A percentile compares a stretch with the other conserved stretches of the same genome.
These are phyloP conservation scores for Psittacara wagleri DNA, from an alignment of 2,113 vertebrate species.

Conservation along the genomic window DNA sequence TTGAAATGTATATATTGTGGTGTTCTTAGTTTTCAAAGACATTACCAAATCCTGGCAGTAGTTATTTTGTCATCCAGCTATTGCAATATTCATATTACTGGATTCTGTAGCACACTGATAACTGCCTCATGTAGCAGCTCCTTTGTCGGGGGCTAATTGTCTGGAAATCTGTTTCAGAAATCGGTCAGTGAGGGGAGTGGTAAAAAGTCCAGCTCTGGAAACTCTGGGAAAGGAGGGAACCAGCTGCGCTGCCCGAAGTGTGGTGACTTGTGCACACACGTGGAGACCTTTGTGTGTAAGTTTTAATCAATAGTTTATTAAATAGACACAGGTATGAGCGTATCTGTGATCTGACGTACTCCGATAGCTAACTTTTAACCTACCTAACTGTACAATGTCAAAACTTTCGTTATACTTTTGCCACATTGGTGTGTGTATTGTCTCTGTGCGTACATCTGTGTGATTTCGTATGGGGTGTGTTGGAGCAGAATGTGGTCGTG, in stretches of 20 bases:
- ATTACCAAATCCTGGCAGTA: background rate
- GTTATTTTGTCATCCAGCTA: background rate
- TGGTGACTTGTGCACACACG: slow-evolving; percentile 93
- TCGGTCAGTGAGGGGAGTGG: slow-evolving; percentile 78
- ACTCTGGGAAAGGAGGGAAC: slow-evolving; percentile 91
- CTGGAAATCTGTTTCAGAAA: slow-evolving; percentile 77
- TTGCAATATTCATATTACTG: background rate
- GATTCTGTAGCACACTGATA: background rate
- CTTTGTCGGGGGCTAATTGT: slow-evolving; percentile 11
- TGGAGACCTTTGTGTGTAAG: slow-evolving; percentile 98
- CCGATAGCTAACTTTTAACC: background rate
- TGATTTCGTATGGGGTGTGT: background rate
- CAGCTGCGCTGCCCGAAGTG: slow-evolving; percentile 96
- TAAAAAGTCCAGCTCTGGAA: slow-evolving; percentile 86
- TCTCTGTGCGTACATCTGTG: background rate
- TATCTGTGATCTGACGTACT: background rate
- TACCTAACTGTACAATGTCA: background rate
- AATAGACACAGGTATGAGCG: background rate
- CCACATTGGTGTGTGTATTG: accelerated
- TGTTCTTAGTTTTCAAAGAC: background rate
- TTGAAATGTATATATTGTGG: background rate
- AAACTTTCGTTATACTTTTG: background rate
- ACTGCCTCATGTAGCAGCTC: background rate
- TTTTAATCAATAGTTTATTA: slow-evolving; percentile 6
- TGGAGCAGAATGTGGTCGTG: background rate